phyloP scores from a whole-genome alignment of 2,797 vertebrate species.

The Centroberyx gerrardi region DNA sequence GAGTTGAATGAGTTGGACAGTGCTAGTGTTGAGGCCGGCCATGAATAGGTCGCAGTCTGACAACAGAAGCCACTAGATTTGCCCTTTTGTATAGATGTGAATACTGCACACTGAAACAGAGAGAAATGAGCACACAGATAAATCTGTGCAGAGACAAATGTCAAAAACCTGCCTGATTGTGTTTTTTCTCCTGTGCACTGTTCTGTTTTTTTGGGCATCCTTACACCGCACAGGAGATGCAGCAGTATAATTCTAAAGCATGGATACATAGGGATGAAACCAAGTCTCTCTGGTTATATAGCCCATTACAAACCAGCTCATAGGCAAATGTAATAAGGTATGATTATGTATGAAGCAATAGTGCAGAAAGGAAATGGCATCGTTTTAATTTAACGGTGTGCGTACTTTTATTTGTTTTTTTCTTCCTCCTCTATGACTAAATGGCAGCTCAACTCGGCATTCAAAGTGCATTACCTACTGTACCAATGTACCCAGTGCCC shows the following conservation, averaged over 20 bases:
- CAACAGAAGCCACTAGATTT: slow-evolving; percentile 34
- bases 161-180: neutral
- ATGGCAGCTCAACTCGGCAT: slow-evolving; percentile 11
- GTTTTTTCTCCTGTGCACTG: neutral
- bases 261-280: neutral
- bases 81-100: slow-evolving; percentile 25
- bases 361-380: neutral
- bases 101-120: slow-evolving; percentile 1
- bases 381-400: slow-evolving; percentile 4
- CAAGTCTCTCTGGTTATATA: neutral
- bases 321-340: neutral
- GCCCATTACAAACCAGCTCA: neutral
- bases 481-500: slow-evolving; percentile 6
- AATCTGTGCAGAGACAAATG: neutral
- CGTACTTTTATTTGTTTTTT: neutral
- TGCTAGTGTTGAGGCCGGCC: slow-evolving; percentile 26
- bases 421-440: neutral
- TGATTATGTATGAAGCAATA: slow-evolving; percentile 5
- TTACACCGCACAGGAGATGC: slow-evolving; percentile 12
- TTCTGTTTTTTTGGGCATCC: neutral
- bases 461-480: slow-evolving; percentile 31
- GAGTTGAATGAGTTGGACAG: slow-evolving; percentile 41
- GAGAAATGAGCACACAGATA: neutral
- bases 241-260: slow-evolving; percentile 18
- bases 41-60: slow-evolving; percentile 48